A percentile compares a stretch with the other conserved stretches of the same genome.
Evolutionary conservation across 2,888 invertebrate species (phyloP).

Genomic region (Epicampocera succincta): DNA sequence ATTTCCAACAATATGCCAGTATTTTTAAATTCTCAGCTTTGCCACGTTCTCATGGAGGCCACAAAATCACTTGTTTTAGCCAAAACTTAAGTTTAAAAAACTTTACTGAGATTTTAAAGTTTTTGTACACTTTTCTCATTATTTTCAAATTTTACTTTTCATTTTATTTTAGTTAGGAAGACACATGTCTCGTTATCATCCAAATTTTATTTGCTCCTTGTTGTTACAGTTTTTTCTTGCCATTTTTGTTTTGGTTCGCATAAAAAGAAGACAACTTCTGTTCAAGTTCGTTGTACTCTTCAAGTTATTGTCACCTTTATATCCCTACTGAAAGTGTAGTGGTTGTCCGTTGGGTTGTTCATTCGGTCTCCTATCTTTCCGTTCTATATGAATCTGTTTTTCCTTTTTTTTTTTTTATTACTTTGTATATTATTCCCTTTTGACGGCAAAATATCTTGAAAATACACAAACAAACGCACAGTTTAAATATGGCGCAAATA

Average conservation of each 20-base stretch:
- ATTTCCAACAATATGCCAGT: background rate
- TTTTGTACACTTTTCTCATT: background rate
- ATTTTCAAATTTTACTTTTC: conserved; percentile 18
- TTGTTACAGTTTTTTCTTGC: conserved; percentile 28
- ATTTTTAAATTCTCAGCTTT: no score
- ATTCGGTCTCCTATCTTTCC: conserved; percentile 66
- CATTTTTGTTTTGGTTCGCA: conserved; percentile 11
- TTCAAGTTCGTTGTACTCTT: conserved; percentile 78
- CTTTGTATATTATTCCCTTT: conserved; percentile 47
- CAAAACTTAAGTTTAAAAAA: background rate
- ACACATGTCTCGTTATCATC: conserved; percentile 68
- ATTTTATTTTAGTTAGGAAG: conserved; percentile 41
- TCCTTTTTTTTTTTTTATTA: conserved; percentile 19
- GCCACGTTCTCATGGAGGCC: no score
- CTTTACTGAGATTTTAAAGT: background rate
- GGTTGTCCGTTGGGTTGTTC: conserved; percentile 5
- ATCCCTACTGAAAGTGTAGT: conserved; percentile 52
- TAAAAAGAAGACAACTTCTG: conserved; percentile 22
- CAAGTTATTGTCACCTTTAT: conserved; percentile 79
- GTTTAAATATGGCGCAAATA: conserved; percentile 11
- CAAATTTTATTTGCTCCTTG: conserved; percentile 57
- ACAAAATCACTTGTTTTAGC: no score
- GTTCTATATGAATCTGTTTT: conserved; percentile 52
- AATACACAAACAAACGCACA: background rate
- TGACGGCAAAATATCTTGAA: conserved; percentile 34